These are phyloP conservation scores for Hypsibius dujardini DNA, from an alignment of 1,140 invertebrate genomes.

Conservation along the genomic window DNA sequence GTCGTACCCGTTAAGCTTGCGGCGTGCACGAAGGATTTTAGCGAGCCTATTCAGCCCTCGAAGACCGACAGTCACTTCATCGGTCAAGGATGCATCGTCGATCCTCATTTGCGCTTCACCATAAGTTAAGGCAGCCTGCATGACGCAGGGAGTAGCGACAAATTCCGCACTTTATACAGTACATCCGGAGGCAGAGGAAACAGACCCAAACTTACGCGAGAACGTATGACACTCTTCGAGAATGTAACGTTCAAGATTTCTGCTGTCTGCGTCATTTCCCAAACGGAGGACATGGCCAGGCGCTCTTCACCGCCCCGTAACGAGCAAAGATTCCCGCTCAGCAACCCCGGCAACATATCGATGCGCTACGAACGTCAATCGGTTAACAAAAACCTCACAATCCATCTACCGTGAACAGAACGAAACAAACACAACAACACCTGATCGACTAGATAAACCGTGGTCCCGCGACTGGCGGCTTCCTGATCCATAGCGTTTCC, in stretches of 20 bases:
- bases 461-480: conserved; percentile 62
- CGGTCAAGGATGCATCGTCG: conserved; percentile 54
- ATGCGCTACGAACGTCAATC: conserved; percentile 56
- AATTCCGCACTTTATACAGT: neutral
- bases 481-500: conserved; percentile 69
- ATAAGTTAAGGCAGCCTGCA: conserved; percentile 74
- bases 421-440: too few relatives aligned
- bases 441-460: conserved; percentile 72
- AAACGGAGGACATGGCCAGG: conserved; percentile 80
- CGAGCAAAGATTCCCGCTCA: conserved; percentile 83
- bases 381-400: conserved; percentile 72
- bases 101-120: conserved; percentile 82
- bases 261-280: conserved; percentile 68
- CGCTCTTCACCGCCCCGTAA: conserved; percentile 62
- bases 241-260: conserved; percentile 65
- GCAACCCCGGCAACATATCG: conserved; percentile 47
- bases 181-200: conserved; percentile 27
- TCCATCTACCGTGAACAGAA: too few relatives aligned
- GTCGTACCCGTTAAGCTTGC: conserved; percentile 70
- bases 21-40: conserved; percentile 65
- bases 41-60: conserved; percentile 63
- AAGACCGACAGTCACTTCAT: conserved; percentile 56
- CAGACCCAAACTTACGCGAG: conserved; percentile 34
- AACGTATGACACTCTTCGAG: conserved; percentile 72
- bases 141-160: conserved; percentile 29